Evolutionary conservation across 2,113 vertebrate genomes (phyloP), one percentile per base, ranked within the genome.

Genomic region (Sceloporus undulatus): DNA sequence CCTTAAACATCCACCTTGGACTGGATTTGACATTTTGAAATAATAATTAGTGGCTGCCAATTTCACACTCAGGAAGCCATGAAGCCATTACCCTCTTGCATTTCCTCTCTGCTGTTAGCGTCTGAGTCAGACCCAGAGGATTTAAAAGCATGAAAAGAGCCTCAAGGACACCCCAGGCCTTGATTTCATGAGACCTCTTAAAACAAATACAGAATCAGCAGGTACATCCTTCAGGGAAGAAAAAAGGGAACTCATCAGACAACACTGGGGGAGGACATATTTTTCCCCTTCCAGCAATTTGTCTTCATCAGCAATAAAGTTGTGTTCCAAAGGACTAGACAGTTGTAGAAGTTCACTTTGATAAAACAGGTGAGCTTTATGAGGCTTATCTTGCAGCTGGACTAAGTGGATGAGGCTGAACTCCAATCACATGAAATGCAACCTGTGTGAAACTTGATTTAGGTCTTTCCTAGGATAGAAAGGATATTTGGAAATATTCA

Each of bases 371-470:
- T 14, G 70, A 38, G 19, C 34, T 84, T 84, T 84, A 59, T 38
- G 83, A 54, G 82, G 68, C 82, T 84, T 84, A 71, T 84, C 42
- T 54, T 84, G 9, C 25, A 71, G 66, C 7, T 71, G 66, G 82
- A 27, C 19, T 52, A 65, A 66, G 65, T 23, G 25, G 68, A 84
- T 84, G 82, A 71, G 42, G 48, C 27, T 52, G 27, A 27, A 2
- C 25, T 5, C 9, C 29, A 73, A 68, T 40, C 40, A 54, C 3
- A 73, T n/a, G 82, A 84, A 84, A 73, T 29, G 16, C 68, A 71
- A 52, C 42, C 82, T 73, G 40, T n/a, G 38, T n/a, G 23, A 70
- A 48, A 9, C 40, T 77, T 42, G 16, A 48, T 23, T 77, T 27
- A 66, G 9, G 29, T 34, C 29, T 34, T 40, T 59, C 40, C 59